Evolutionary conservation across 2,888 invertebrate genomes (phyloP), one percentile per base, ranked within the genome.

Genomic region (Horisme vitalbata): DNA sequence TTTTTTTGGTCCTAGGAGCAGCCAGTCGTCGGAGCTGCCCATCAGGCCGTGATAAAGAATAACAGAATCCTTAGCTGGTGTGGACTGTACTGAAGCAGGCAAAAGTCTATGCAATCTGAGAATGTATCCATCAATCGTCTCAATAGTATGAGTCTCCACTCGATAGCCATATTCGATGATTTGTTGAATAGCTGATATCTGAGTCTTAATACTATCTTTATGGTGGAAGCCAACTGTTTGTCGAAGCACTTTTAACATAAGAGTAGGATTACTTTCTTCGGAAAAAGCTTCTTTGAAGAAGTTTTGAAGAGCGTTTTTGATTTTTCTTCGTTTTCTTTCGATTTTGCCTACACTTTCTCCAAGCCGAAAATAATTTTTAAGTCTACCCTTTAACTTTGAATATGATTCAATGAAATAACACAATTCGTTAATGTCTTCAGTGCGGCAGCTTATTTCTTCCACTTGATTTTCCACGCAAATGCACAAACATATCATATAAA

Each of bases 21-120:
- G 37, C 78, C 78, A 78, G 45, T 80, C 75, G 20, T 67, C 67
- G n/a, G 77, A 66, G 46, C 71, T 72, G 1, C 73, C 76, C 41
- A 74, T 51, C 10, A 79, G 20, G 0, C 78, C 80, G 31, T 79
- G 79, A 24, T 70, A 67, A 4, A 80, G 38, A 6, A 81, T 38
- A 1, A 62, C 65, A 8, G 61, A 52, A 38, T 58, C 4, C 34
- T 59, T 1, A n/a, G 30, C 45, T 6, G 36, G 45, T 2, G 10
- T 37, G 2, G 10, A 23, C 13, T 36, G 37, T 2, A 31, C 14
- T 0, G 31, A 8, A 4, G 38, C 18, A 3, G 51, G 38, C 6
- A 65, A 2, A 7, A 78, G 49, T 60, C 75, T 68, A 27, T 77
- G 68, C 10, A 75, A 21, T 18, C 61, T 65, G 27, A 80, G 28